Percentiles rank a stretch among this genome's conserved stretches.
These are phyloP conservation scores for Theristicus caerulescens DNA, from an alignment of 2,113 vertebrate species.

Conservation along the genomic window DNA sequence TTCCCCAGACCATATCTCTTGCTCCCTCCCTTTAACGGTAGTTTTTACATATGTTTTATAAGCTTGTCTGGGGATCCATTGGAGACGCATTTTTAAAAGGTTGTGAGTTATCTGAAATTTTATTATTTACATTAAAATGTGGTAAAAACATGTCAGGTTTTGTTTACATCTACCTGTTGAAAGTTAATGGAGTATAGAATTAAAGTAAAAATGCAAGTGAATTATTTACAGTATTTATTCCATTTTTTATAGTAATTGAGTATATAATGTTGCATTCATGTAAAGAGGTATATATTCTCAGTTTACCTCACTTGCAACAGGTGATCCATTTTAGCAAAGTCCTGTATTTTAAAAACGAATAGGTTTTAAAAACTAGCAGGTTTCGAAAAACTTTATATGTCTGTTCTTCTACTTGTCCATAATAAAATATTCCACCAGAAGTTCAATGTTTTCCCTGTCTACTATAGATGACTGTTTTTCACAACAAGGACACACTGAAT, in stretches of 20 bases:
- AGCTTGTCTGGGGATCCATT: neutral
- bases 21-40: neutral
- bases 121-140: neutral
- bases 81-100: neutral
- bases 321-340: neutral
- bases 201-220: neutral
- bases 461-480: neutral
- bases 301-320: neutral
- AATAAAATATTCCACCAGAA: neutral
- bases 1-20: neutral
- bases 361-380: neutral
- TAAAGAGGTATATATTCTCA: neutral
- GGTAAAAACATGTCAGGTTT: neutral
- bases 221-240: neutral
- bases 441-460: neutral
- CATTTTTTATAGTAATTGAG: neutral
- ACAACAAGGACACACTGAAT: neutral
- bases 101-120: neutral
- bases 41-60: neutral
- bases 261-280: neutral
- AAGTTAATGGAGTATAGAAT: neutral
- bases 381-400: neutral
- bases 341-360: neutral
- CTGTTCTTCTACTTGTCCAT: neutral
- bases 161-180: neutral